Evolutionary conservation across 2,113 vertebrate species (phyloP), one percentile per base, ranked within the genome.

Genomic region (Zingel zingel): DNA sequence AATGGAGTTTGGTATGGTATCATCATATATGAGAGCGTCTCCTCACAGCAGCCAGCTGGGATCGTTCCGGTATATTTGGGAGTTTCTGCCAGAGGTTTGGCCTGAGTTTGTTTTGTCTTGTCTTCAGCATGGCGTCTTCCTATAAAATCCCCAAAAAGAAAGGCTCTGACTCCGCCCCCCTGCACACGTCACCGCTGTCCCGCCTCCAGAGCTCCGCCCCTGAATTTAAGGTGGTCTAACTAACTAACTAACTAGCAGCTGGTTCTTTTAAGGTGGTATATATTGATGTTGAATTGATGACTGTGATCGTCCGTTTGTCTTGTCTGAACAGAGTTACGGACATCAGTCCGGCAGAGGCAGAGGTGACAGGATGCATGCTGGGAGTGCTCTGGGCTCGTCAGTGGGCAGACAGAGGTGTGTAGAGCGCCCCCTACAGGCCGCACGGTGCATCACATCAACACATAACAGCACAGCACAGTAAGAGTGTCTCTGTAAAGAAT

Each of bases 131-230:
- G 93, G 86, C 86, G 10, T 81, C 70, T 15, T 54, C 87, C 0
- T 95, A 90, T 47, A 94, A 83, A 83, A 93, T 94, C 57, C 93
- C 93, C 1, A 95, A 91, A 88, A 94, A 86, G 72, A 94, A 90
- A 56, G 82, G 47, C 8, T 47, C 57, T 3, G 91, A 87, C 76
- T 86, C 88, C 12, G 27, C 74, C 65, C 57, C 50, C 36, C 0
- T 84, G 16, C 68, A 80, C 13, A 65, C 84, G 43, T 95, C 95
- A 1, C 94, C 94, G 0, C 82, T 95, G 61, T 87, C 92, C 14
- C 77, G 83, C 51, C 87, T 95, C 19, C 92, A 92, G 63, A 77
- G 81, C 51, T 6, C 57, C 30, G 10, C 51, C 15, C 47, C 57
- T 3, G 51, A 59, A 0, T 9, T 65, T 2, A 85, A 91, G 89